Conservation (phyloP, 2,888 invertebrate genomes). For the Helleia helle region DNA sequence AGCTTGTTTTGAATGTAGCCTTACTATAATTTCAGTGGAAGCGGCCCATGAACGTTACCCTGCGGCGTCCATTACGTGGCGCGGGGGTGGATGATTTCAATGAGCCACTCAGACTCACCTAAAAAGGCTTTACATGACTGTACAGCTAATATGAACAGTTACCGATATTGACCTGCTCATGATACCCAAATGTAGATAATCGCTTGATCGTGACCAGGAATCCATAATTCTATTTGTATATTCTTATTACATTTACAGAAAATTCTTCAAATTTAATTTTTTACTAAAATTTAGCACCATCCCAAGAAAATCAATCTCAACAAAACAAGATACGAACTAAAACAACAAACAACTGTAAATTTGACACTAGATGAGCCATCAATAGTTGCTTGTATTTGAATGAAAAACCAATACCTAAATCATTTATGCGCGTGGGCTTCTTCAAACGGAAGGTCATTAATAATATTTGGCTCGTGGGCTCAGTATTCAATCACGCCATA, state of each 20-base stretch:
- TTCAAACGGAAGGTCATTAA: constrained; percentile 4
- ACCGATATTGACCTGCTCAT: constrained; percentile 54
- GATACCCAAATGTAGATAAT: constrained; percentile 43
- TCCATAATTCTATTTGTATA: too few relatives aligned
- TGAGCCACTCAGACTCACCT: constrained; percentile 42
- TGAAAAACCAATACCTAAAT: constrained; percentile 1
- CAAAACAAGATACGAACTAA: too few relatives aligned
- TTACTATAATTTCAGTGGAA: constrained; percentile 27
- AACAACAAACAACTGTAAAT: too few relatives aligned
- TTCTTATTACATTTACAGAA: too few relatives aligned
- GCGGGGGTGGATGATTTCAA: constrained; percentile 36
- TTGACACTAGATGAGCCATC: constrained; percentile 14
- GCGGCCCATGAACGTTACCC: constrained; percentile 42
- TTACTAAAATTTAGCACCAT: too few relatives aligned
- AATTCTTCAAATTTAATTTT: too few relatives aligned
- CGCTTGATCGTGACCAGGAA: constrained; percentile 34
- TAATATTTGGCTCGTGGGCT: constrained; percentile 8
- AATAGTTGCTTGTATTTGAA: constrained; percentile 1
- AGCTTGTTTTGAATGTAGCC: neutral
- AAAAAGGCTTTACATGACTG: constrained; percentile 53
- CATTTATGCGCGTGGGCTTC: neutral
- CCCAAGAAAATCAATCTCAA: too few relatives aligned
- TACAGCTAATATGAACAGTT: constrained; percentile 31
- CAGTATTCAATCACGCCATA: constrained; percentile 7
- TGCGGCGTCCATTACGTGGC: constrained; percentile 38